Evolutionary conservation across 2,797 vertebrate species (phyloP).

Genomic region (Cheirogaleus major): DNA sequence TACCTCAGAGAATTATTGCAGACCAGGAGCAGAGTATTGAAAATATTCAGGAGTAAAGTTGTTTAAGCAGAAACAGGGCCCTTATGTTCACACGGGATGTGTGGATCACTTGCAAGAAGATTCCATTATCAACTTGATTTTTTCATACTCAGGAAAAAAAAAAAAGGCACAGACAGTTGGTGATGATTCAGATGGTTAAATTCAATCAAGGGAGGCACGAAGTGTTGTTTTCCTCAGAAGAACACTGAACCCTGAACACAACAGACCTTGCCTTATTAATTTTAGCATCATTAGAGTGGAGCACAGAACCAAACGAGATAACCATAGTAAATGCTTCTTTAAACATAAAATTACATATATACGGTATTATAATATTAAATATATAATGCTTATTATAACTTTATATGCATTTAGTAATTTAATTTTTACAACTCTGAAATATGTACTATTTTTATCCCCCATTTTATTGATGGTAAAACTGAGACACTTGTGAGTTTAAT

Average conservation of each 20-base stretch:
- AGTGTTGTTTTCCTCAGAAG: background rate
- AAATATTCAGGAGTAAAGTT: background rate
- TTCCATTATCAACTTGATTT: background rate
- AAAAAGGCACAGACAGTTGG: background rate
- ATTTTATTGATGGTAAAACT: background rate
- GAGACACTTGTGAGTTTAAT: background rate
- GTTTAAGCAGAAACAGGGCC: background rate
- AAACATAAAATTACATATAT: background rate
- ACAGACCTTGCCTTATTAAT: background rate
- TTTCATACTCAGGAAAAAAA: background rate
- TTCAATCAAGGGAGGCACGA: background rate
- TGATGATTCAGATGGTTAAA: background rate
- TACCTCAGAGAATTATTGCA: background rate
- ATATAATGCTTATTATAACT: background rate
- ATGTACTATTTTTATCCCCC: background rate
- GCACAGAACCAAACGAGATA: conserved; percentile 1
- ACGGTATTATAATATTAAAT: background rate
- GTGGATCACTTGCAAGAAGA: background rate
- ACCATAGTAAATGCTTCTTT: background rate
- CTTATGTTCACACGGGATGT: background rate
- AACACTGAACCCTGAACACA: background rate
- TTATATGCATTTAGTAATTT: background rate
- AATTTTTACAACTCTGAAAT: background rate
- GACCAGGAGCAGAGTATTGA: background rate
- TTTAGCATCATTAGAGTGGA: background rate